Conservation (phyloP, 2,797 vertebrate genomes). For the Acanthurus tractus region DNA sequence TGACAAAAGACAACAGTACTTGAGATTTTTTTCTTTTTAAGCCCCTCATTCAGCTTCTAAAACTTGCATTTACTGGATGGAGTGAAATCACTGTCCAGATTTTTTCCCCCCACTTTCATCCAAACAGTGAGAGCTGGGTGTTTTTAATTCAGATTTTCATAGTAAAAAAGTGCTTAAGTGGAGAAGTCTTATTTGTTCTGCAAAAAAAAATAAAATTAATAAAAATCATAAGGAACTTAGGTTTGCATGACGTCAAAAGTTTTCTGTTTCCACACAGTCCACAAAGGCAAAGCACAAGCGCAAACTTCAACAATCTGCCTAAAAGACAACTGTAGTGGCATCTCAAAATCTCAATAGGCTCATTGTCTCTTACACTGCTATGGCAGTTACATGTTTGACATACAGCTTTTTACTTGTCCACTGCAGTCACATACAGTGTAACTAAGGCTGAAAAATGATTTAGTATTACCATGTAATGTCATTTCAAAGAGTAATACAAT, state of each 20-base stretch:
- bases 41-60: not conserved
- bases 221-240: not conserved
- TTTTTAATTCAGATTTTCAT: not conserved
- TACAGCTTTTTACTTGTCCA: not conserved
- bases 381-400: constrained; percentile 1
- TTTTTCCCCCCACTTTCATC: not conserved
- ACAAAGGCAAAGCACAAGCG: constrained; percentile 25
- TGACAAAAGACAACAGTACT: not conserved
- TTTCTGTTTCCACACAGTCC: constrained; percentile 8
- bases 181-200: not conserved
- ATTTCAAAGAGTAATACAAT: not conserved
- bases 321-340: not conserved
- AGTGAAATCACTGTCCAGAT: not conserved
- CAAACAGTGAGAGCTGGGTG: not conserved
- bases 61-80: not conserved
- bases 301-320: constrained; percentile 1
- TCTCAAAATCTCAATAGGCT: constrained; percentile 23
- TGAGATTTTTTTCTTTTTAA: not conserved
- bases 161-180: not conserved
- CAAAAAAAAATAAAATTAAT: not conserved
- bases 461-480: not conserved
- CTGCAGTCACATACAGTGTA: constrained; percentile 1
- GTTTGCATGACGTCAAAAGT: too few species aligned
- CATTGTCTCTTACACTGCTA: constrained; percentile 17
- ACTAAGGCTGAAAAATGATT: not conserved